Conservation (phyloP, 2,797 vertebrate genomes). For the Serranus cabrilla region DNA sequence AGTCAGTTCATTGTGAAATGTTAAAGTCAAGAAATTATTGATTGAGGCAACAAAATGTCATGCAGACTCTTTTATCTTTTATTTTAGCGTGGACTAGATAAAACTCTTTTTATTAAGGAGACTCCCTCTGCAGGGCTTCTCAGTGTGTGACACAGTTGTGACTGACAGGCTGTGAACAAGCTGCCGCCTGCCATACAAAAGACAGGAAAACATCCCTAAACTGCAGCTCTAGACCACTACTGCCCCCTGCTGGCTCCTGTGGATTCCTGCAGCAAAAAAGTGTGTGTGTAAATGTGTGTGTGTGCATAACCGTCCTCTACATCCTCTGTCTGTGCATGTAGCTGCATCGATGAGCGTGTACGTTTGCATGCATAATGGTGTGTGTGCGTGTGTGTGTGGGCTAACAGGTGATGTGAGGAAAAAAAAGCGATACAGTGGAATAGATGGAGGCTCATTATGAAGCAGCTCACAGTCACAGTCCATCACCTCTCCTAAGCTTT, state of each 20-base stretch:
- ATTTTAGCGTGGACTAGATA: conserved; percentile 6
- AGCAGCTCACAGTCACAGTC: conserved; percentile 82
- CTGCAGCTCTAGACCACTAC: conserved; percentile 75
- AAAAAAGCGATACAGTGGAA: conserved; percentile 56
- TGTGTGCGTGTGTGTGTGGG: conserved; percentile 9
- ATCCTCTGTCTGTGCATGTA: conserved; percentile 36
- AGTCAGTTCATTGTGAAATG: conserved; percentile 21
- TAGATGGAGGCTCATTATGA: conserved; percentile 77
- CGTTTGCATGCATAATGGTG: conserved; percentile 40
- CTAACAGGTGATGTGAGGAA: conserved; percentile 57
- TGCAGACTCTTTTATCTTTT: neutral
- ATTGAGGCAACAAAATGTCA: conserved; percentile 5
- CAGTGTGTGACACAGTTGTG: conserved; percentile 45
- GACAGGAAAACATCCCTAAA: neutral
- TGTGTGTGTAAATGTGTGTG: neutral
- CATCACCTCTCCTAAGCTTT: conserved; percentile 82
- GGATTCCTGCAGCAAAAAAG: conserved; percentile 36
- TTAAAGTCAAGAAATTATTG: conserved; percentile 31
- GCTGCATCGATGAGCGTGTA: conserved; percentile 26
- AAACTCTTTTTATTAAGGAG: conserved; percentile 28
- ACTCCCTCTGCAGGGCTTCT: conserved; percentile 43
- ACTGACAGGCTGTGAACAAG: conserved; percentile 65
- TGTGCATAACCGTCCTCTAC: conserved; percentile 5
- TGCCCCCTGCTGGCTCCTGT: conserved; percentile 83
- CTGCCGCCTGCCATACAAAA: conserved; percentile 38